Conservation (phyloP, 2,888 invertebrate species). For the Eilema caniola region DNA sequence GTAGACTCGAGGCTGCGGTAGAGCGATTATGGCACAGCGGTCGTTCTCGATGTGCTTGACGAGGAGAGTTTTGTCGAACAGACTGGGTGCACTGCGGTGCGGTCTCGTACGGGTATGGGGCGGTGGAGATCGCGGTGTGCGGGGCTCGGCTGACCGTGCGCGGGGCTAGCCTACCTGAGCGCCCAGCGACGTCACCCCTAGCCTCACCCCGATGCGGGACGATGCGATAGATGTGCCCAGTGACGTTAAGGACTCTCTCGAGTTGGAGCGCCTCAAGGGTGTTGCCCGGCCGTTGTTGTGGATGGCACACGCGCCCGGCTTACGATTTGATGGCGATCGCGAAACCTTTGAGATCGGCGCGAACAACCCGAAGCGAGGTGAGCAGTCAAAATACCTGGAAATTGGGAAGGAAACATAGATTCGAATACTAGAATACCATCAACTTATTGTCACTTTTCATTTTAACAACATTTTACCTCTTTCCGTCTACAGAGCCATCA, state of each 20-base stretch:
- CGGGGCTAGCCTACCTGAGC: slow-evolving; percentile 89
- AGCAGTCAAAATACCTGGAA: slow-evolving; percentile 97
- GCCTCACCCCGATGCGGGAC: slow-evolving; percentile 89
- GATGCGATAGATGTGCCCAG: slow-evolving; percentile 89
- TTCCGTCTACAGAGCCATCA: slow-evolving; percentile 97
- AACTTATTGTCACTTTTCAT: not conserved
- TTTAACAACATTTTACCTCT: slow-evolving; percentile 87
- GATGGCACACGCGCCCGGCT: slow-evolving; percentile 88
- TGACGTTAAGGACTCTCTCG: slow-evolving; percentile 94
- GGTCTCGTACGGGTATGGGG: slow-evolving; percentile 65
- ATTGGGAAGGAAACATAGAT: slow-evolving; percentile 1
- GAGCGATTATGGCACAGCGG: slow-evolving; percentile 81
- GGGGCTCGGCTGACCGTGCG: slow-evolving; percentile 83
- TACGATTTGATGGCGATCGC: slow-evolving; percentile 92
- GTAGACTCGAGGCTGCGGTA: slow-evolving; percentile 77
- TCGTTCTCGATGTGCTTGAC: slow-evolving; percentile 78
- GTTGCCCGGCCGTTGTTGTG: slow-evolving; percentile 89
- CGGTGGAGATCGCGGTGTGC: slow-evolving; percentile 61
- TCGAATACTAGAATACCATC: not conserved
- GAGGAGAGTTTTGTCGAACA: slow-evolving; percentile 80
- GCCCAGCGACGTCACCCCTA: slow-evolving; percentile 90
- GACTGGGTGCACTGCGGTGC: slow-evolving; percentile 73
- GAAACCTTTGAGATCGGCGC: slow-evolving; percentile 97
- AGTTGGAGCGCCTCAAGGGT: slow-evolving; percentile 90
- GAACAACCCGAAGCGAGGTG: slow-evolving; percentile 96